Percentiles rank a stretch among this genome's conserved stretches.
These are phyloP conservation scores for Zosterops pallidus DNA, from an alignment of 2,113 vertebrate genomes.

Conservation along the genomic window DNA sequence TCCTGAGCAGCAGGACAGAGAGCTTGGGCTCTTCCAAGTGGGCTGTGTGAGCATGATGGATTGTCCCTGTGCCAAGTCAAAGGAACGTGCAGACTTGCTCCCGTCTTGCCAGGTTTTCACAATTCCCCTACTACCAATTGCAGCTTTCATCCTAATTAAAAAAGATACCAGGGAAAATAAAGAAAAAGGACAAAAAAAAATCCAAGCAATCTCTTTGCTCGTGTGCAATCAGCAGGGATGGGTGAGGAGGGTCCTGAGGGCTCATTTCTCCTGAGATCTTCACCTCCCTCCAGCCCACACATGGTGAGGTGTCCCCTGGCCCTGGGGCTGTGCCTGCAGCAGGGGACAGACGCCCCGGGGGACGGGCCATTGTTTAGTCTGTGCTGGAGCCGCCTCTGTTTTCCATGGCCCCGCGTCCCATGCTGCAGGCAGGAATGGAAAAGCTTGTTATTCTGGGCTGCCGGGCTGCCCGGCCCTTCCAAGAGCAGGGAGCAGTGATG, in stretches of 20 bases:
- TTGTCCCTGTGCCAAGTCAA: not conserved
- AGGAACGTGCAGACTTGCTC: not conserved
- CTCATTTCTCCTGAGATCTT: not conserved
- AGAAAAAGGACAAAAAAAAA: not conserved
- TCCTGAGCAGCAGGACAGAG: not conserved
- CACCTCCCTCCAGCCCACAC: not conserved
- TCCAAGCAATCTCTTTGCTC: not conserved
- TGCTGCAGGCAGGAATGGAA: not conserved
- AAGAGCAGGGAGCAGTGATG: conserved; percentile 8
- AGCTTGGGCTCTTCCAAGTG: not conserved
- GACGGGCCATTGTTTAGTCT: conserved; percentile 32
- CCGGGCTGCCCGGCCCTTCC: not conserved
- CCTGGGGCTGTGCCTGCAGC: not conserved
- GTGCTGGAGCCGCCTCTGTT: conserved; percentile 39
- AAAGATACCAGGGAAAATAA: not conserved
- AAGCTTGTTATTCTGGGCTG: conserved; percentile 64
- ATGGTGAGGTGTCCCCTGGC: fast-evolving
- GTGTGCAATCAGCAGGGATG: fast-evolving
- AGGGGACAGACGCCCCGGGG: not conserved
- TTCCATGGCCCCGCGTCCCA: not conserved
- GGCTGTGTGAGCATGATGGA: not conserved
- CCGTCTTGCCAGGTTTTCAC: not conserved
- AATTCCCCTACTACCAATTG: not conserved
- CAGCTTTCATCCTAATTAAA: not conserved
- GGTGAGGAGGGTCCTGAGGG: not conserved